Evolutionary conservation across 2,888 invertebrate species (phyloP).

Genomic region (Eumacrocentrus americanus): DNA sequence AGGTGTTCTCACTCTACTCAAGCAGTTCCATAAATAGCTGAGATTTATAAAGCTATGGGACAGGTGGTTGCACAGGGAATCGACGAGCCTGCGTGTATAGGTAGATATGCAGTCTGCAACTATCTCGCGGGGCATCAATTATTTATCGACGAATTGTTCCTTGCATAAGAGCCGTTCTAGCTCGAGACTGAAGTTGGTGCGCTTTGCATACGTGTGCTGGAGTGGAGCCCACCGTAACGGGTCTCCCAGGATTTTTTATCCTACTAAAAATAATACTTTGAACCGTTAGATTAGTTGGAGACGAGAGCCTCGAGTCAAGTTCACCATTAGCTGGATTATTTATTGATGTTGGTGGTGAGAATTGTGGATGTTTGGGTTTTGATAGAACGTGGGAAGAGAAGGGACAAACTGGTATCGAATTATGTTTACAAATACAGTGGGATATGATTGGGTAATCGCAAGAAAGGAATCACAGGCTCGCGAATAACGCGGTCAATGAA

Average conservation of each 20-base stretch:
- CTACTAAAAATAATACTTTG: slow-evolving; percentile 47
- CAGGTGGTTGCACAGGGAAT: slow-evolving; percentile 16
- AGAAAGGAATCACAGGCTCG: not conserved
- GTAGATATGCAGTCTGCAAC: not conserved
- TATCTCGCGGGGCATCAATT: slow-evolving; percentile 33
- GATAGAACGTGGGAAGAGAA: no score
- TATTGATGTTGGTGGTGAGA: slow-evolving; percentile 2
- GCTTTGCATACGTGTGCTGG: slow-evolving; percentile 41
- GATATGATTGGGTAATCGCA: no score
- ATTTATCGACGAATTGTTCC: slow-evolving; percentile 33
- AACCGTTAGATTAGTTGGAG: slow-evolving; percentile 55
- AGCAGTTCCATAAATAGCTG: slow-evolving; percentile 23
- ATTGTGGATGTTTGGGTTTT: no score
- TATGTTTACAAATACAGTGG: no score
- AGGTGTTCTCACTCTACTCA: slow-evolving; percentile 5
- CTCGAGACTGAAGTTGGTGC: slow-evolving; percentile 22
- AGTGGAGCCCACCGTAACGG: slow-evolving; percentile 54
- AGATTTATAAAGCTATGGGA: slow-evolving; percentile 10
- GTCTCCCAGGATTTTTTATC: slow-evolving; percentile 35
- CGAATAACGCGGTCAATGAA: slow-evolving; percentile 7
- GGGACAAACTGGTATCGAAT: no score
- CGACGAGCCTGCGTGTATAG: not conserved
- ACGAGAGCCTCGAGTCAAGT: not conserved
- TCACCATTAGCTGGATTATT: not conserved
- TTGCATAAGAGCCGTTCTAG: slow-evolving; percentile 23